Conservation (phyloP, 2,113 vertebrate genomes). For the Channa argus region DNA sequence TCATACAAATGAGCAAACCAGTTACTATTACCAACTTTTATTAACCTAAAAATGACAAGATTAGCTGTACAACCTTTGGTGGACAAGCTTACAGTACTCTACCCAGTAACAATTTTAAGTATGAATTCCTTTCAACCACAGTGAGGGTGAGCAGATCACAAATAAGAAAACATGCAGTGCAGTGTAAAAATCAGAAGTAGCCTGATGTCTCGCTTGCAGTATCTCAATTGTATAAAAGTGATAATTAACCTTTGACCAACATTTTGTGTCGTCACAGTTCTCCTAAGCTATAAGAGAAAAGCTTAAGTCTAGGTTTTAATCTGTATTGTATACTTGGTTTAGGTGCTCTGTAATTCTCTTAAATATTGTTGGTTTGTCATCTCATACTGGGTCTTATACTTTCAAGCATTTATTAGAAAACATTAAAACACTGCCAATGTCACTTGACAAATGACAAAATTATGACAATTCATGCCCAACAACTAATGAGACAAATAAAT, state of each 20-base stretch:
- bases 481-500: not conserved
- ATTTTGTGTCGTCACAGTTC: not conserved
- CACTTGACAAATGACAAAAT: not conserved
- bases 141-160: not conserved
- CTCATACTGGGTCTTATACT: not conserved
- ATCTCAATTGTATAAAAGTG: not conserved
- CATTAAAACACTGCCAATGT: not conserved
- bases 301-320: not conserved
- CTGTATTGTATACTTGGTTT: not conserved
- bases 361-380: not conserved
- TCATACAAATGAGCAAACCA: no score
- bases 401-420: not conserved
- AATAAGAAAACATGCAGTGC: not conserved
- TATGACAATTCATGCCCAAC: not conserved
- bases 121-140: not conserved
- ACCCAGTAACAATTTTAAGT: not conserved
- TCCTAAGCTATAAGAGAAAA: not conserved
- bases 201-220: no score
- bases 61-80: conserved; percentile 17
- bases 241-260: not conserved
- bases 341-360: not conserved
- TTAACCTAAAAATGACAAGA: not conserved
- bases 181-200: not conserved
- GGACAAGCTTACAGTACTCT: not conserved
- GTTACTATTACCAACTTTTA: not conserved